These are phyloP conservation scores for Scaptomyza parva DNA, from an alignment of 2,888 invertebrate genomes.

Conservation along the genomic window DNA sequence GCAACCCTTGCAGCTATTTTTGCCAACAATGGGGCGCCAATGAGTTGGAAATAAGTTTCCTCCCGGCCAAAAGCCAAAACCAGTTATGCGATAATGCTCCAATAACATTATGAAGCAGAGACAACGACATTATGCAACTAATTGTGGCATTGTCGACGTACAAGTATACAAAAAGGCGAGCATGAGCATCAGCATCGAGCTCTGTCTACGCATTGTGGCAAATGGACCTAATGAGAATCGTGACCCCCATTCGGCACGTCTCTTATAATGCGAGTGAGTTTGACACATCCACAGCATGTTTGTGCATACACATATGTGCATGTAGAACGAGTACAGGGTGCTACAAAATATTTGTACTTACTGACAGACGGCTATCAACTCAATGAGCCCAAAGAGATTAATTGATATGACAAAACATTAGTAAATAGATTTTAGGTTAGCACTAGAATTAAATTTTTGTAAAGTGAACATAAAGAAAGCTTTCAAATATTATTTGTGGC, in stretches of 20 bases:
- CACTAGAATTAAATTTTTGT: too few species aligned
- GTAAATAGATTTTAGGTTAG: too few species aligned
- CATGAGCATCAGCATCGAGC: background rate
- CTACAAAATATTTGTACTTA: too few species aligned
- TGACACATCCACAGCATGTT: conserved; percentile 10
- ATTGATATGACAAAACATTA: too few species aligned
- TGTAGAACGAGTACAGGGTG: conserved; percentile 31
- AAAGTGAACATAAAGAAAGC: too few species aligned
- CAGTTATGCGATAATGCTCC: conserved; percentile 57
- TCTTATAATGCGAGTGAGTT: conserved; percentile 22
- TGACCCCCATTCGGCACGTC: conserved; percentile 69
- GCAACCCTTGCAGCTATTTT: conserved; percentile 60
- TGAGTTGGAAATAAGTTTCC: conserved; percentile 42
- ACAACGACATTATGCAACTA: conserved; percentile 67
- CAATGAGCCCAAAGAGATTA: too few species aligned
- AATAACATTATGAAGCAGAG: conserved; percentile 43
- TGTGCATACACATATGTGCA: background rate
- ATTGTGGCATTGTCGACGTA: conserved; percentile 72
- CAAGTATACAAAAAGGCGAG: conserved; percentile 4
- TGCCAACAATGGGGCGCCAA: conserved; percentile 51
- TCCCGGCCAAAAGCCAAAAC: conserved; percentile 24
- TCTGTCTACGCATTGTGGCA: conserved; percentile 39
- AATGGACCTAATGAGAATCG: conserved; percentile 82
- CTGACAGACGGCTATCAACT: too few species aligned
- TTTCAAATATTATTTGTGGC: background rate